Percentiles rank a stretch among this genome's conserved stretches.
These are phyloP conservation scores for Cranoglanis bouderius DNA, from an alignment of 2,113 vertebrate genomes.

Conservation along the genomic window DNA sequence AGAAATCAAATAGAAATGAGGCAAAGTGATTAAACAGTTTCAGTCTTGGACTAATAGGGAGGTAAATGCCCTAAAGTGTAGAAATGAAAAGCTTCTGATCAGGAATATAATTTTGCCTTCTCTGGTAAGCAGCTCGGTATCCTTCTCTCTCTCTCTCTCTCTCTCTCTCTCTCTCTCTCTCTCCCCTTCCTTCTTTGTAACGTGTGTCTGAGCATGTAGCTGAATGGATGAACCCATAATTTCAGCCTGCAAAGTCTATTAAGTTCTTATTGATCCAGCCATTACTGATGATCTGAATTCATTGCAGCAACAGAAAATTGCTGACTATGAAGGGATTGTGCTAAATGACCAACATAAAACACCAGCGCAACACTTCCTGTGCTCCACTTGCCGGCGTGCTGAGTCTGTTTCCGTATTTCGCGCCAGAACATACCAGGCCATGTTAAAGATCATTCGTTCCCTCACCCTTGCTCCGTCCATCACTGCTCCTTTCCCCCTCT, in stretches of 20 bases:
- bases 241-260: conserved; percentile 65
- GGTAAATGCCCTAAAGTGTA: background rate
- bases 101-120: background rate
- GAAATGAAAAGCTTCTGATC: background rate
- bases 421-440: conserved; percentile 1
- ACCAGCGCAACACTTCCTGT: conserved; percentile 19
- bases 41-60: background rate
- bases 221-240: conserved; percentile 52
- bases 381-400: conserved; percentile 5
- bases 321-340: conserved; percentile 74
- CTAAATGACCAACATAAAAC: conserved; percentile 75
- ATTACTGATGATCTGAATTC: conserved; percentile 80
- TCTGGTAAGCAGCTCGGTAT: background rate
- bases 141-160: conserved; percentile 29
- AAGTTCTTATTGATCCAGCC: conserved; percentile 78
- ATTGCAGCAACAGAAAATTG: conserved; percentile 70
- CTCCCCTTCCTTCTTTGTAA: conserved; percentile 11
- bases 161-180: conserved; percentile 45
- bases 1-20: background rate
- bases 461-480: conserved; percentile 25
- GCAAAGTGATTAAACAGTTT: background rate
- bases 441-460: conserved; percentile 32
- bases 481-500: background rate
- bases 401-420: conserved; percentile 2
- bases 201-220: conserved; percentile 56